Base-by-base conservation (phyloP, 1,140 invertebrate genomes). In the Bombus polaris region DNA sequence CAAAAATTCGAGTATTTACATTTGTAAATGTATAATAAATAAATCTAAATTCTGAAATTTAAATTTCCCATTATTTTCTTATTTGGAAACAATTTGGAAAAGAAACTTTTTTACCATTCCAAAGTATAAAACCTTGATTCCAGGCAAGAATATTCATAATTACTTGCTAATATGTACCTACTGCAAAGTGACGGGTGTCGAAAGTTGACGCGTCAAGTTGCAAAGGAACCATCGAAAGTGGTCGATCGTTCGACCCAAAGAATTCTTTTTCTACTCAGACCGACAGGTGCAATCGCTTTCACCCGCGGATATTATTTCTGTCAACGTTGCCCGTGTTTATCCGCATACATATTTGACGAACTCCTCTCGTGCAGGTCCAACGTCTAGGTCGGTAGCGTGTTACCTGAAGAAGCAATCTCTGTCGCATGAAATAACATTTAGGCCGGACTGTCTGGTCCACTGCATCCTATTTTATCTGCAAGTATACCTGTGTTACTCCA, bases 281-380 rank as follows among this genome's bases (percentile, higher is more conserved):
- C 84, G 72, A 85, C 77, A 88, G 79, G 86, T 88, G 84, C 88
- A 68, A 66, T 90, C 84, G 75, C 79, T 78, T 87, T 91, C 84
- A 86, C 89, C 87, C 76, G 82, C 68, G 87, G 83, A 90, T 91
- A 91, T 91, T 91, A 91, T 91, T 83, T 91, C 90, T 91, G 90
- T 89, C 90, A 91, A 91, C 87, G 78, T 77, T 88, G 72, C 70
- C 82, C 79, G 70, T 91, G 87, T 91, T 91, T 91, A 91, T 91
- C 87, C 78, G 89, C 89, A 90, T 91, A 91, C 90, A 91, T 89
- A 91, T 91, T 91, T 91, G 87, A 91, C 91, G 87, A 85, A 87
- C 84, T 87, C 74, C 82, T 91, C 79, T 71, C 81, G 65, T 79
- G 73, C 85, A 77, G 77, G 79, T 78, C 82, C 57, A 47, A 59